Conservation (phyloP, 2,113 vertebrate genomes). For the Helogale parvula region DNA sequence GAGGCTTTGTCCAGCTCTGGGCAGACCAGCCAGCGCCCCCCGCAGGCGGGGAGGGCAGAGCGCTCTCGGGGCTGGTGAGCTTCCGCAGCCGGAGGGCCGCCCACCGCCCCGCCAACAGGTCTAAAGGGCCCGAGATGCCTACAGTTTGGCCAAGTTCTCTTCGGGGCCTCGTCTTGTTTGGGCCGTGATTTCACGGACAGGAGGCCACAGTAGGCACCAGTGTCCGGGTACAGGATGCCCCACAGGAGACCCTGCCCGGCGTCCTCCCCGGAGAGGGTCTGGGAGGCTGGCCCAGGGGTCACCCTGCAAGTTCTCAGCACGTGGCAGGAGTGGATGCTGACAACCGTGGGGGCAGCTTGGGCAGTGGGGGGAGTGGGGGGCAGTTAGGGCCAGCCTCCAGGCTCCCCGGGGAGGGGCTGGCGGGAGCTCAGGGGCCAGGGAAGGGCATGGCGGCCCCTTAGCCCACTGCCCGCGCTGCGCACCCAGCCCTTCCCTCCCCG, state of each 20-base stretch:
- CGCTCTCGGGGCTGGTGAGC: not conserved
- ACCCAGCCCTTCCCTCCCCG: not conserved
- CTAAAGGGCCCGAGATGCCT: not conserved
- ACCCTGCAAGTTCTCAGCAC: not conserved
- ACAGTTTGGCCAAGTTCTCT: not conserved
- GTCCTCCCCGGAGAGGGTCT: rapidly evolving
- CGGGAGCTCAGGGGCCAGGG: rapidly evolving
- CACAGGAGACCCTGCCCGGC: rapidly evolving
- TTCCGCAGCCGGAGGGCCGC: not conserved
- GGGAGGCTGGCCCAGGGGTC: not conserved
- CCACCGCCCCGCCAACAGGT: not conserved
- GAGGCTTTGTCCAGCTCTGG: not conserved
- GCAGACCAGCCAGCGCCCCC: rapidly evolving
- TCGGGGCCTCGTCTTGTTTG: not conserved
- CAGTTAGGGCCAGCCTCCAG: rapidly evolving
- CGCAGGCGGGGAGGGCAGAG: not conserved
- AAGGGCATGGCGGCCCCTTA: rapidly evolving
- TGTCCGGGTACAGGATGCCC: too few relatives aligned
- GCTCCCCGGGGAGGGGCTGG: not conserved
- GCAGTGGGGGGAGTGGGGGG: too few relatives aligned
- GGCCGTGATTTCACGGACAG: not conserved
- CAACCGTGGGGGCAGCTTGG: rapidly evolving
- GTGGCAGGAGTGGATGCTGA: rapidly evolving
- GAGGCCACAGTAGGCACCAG: rapidly evolving
- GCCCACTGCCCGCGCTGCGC: rapidly evolving